Percentiles rank a stretch among this genome's conserved stretches.
These are phyloP conservation scores for Heteromyza rotundicornis DNA, from an alignment of 2,888 invertebrate genomes.

Conservation along the genomic window DNA sequence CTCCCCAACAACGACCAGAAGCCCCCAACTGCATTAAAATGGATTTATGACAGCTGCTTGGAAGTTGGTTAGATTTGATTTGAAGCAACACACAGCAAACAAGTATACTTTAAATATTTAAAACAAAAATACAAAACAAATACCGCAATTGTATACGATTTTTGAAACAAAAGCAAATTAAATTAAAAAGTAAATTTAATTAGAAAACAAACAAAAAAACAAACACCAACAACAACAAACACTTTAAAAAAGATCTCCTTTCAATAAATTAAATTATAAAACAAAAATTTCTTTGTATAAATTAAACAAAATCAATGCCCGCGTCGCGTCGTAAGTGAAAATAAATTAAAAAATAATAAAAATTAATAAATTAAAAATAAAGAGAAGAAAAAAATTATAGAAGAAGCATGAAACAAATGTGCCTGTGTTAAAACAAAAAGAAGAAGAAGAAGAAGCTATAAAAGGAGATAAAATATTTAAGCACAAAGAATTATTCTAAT, in stretches of 20 bases:
- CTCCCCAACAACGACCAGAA: constrained; percentile 20
- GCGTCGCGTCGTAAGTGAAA: constrained; percentile 40
- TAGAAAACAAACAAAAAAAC: too few relatives aligned
- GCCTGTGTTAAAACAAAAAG: constrained; percentile 44
- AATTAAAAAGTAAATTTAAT: too few relatives aligned
- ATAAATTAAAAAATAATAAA: constrained; percentile 41
- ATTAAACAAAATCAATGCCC: constrained; percentile 16
- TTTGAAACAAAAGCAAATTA: too few relatives aligned
- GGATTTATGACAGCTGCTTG: constrained; percentile 37
- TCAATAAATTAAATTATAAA: constrained; percentile 27
- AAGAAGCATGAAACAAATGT: constrained; percentile 47
- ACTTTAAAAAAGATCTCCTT: constrained; percentile 1
- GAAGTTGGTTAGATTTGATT: too few relatives aligned
- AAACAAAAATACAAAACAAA: constrained; percentile 12
- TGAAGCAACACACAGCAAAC: constrained; percentile 20
- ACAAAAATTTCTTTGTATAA: constrained; percentile 31
- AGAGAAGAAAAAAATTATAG: constrained; percentile 33
- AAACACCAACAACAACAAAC: constrained; percentile 37
- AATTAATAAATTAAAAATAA: too few relatives aligned
- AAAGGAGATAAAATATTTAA: constrained; percentile 12
- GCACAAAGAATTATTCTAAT: background rate
- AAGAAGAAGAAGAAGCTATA: constrained; percentile 11
- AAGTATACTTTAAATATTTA: constrained; percentile 19
- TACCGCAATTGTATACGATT: constrained; percentile 51
- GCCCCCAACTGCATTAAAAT: constrained; percentile 20